Evolutionary conservation across 2,797 vertebrate genomes (phyloP).

Genomic region (Liasis olivaceus): DNA sequence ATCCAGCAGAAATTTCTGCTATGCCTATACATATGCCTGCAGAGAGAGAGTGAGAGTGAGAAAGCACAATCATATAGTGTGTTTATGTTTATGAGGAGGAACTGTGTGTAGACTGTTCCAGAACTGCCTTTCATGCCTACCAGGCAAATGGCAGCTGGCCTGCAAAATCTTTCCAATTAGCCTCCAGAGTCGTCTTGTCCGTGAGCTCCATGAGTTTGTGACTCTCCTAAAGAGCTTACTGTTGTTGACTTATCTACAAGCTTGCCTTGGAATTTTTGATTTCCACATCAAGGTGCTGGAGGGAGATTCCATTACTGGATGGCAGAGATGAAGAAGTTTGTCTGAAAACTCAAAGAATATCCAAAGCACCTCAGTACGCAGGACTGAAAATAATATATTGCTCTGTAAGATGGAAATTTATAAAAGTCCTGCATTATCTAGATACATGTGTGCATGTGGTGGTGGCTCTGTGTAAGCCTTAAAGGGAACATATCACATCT

Average conservation of each 20-base stretch:
- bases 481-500: slow-evolving; percentile 50
- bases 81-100: not conserved
- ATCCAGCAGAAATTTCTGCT: not conserved
- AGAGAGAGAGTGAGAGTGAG: slow-evolving; percentile 44
- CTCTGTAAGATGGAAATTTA: slow-evolving; percentile 52
- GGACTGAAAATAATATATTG: slow-evolving; percentile 35
- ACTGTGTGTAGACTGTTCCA: slow-evolving; percentile 19
- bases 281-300: not conserved
- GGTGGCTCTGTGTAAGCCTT: not conserved
- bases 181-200: slow-evolving; percentile 56
- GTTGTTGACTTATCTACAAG: slow-evolving; percentile 50
- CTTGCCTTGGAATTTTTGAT: slow-evolving; percentile 34
- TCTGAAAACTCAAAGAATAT: slow-evolving; percentile 44
- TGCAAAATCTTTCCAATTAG: slow-evolving; percentile 50
- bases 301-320: slow-evolving; percentile 49
- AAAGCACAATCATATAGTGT: not conserved
- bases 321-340: slow-evolving; percentile 33
- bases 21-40: too few species aligned
- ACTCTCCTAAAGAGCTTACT: slow-evolving; percentile 43
- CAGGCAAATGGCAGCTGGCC: slow-evolving; percentile 61
- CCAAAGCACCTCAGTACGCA: slow-evolving; percentile 9
- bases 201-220: slow-evolving; percentile 34
- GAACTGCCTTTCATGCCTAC: slow-evolving; percentile 60
- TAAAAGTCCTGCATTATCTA: slow-evolving; percentile 3
- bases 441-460: not conserved